Evolutionary conservation across 2,113 vertebrate genomes (phyloP).

Genomic region (Hippocampus zosterae): DNA sequence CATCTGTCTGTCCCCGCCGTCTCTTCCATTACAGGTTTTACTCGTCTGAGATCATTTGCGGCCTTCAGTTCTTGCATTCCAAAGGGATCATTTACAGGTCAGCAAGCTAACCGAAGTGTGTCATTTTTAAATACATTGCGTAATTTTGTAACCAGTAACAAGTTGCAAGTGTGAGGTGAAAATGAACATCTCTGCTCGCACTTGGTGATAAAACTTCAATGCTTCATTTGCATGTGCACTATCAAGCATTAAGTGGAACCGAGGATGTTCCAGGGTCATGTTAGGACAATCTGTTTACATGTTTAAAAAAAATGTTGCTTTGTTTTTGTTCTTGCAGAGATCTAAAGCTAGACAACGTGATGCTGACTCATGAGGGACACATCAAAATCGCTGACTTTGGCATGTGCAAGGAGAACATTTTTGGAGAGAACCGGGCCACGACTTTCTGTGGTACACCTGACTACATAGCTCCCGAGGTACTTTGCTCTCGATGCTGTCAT

Average conservation of each 20-base stretch:
- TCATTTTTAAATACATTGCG: neutral
- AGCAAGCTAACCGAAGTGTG: slow-evolving; percentile 11
- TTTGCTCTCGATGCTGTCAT: neutral
- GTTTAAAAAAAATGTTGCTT: slow-evolving; percentile 2
- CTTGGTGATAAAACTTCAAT: neutral
- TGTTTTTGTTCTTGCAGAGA: slow-evolving; percentile 74
- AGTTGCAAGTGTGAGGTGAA: slow-evolving; percentile 20
- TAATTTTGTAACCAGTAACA: neutral
- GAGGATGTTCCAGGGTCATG: neutral
- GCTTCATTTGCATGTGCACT: neutral
- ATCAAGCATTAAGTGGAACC: neutral
- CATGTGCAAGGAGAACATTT: slow-evolving; percentile 96
- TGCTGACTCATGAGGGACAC: slow-evolving; percentile 90
- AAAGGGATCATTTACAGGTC: slow-evolving; percentile 98
- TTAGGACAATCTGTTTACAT: neutral
- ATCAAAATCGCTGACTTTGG: slow-evolving; percentile 98
- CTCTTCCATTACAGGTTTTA: slow-evolving; percentile 82
- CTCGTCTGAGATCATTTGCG: slow-evolving; percentile 90
- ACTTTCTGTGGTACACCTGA: slow-evolving; percentile 98
- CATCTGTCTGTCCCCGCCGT: slow-evolving; percentile 15
- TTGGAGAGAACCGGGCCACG: slow-evolving; percentile 85
- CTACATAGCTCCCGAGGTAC: slow-evolving; percentile 88
- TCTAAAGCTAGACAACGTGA: slow-evolving; percentile 96
- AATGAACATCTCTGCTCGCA: slow-evolving; percentile 1
- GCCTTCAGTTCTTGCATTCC: slow-evolving; percentile 91